Base-by-base conservation (phyloP, 35 echinoderm and acorn worm genomes). In the Ptychodera flava region DNA sequence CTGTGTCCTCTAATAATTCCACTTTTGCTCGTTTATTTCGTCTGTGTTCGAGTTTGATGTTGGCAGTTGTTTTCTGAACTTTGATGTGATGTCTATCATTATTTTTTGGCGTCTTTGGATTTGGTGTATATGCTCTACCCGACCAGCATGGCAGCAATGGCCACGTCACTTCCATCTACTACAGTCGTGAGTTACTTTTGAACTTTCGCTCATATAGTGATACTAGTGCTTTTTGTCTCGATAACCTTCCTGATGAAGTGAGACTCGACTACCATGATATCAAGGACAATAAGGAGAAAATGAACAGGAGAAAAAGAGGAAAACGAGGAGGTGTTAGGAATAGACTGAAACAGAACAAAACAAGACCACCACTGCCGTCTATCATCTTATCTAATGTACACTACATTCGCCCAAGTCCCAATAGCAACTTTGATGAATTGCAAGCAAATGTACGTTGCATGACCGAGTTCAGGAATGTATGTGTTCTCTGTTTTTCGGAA, bases 391-490 rank as follows among this genome's bases (percentile, higher is more conserved):
- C 45, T 22, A 64, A 64, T 64, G 45, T 64, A 64, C 45, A 22
- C 22, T 64, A 6, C 22, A 64, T 64, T 22, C 45, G 45, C 6
- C 45, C 45, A 64, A 64, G 22, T 64, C 45, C 22, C 6, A 64
- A 64, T 64, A 64, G 22, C 45, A 86, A 86, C 12, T 76, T 86
- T 76, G 85, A 86, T 15, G 85, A 86, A 31, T 36, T 86, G 28
- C 85, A 86, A 78, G 77, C 85, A 75, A 77, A 76, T 86, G 77
- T 75, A 77, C 53, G 85, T 12, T 86, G 36, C 77, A 38, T 86
- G 31, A 38, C 76, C 77, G 77, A 86, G 29, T 86, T 77, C 0
- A 86, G 85, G 32, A 77, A 86, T 76, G 64, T 75, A 15, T 86
- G 38, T 28, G 33, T 86, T 76, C 53, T 86, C 76, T 78, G 85